Percentiles rank a stretch among this genome's conserved stretches.
These are phyloP conservation scores for Malacoraja senta DNA, from an alignment of 2,797 vertebrate species.

Conservation along the genomic window DNA sequence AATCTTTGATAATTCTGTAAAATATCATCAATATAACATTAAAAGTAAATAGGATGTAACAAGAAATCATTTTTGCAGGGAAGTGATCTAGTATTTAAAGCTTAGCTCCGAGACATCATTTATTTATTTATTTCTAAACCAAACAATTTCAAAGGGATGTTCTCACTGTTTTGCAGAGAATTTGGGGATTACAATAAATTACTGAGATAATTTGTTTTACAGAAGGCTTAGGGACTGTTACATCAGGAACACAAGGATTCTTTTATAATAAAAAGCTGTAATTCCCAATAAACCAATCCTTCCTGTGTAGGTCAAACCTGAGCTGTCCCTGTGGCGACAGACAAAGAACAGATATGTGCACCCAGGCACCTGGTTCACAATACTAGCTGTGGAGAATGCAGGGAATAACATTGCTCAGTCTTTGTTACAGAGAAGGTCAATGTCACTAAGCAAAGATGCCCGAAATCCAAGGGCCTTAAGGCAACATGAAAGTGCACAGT, in stretches of 20 bases:
- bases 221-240: neutral
- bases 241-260: neutral
- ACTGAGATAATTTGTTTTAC: neutral
- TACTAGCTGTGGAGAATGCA: too few species aligned
- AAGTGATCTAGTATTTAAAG: conserved; percentile 18
- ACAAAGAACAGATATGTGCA: neutral
- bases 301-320: neutral
- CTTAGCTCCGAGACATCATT: neutral
- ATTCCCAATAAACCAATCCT: neutral
- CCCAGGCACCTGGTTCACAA: neutral
- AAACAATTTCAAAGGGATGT: neutral
- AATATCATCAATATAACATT: conserved; percentile 31
- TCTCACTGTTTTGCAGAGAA: neutral
- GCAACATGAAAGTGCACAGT: too few species aligned
- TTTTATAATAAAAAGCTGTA: neutral
- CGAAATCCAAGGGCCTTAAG: neutral
- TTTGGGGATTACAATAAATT: conserved; percentile 2
- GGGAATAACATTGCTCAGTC: neutral
- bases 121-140: neutral
- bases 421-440: neutral
- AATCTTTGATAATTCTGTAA: conserved; percentile 33
- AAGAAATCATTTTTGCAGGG: neutral
- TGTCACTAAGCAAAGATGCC: neutral
- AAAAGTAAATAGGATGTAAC: conserved; percentile 29
- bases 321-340: neutral